Percentiles rank a stretch among this genome's conserved stretches.
These are phyloP conservation scores for Eupithecia subfuscata DNA, from an alignment of 2,888 invertebrate genomes.

Conservation along the genomic window DNA sequence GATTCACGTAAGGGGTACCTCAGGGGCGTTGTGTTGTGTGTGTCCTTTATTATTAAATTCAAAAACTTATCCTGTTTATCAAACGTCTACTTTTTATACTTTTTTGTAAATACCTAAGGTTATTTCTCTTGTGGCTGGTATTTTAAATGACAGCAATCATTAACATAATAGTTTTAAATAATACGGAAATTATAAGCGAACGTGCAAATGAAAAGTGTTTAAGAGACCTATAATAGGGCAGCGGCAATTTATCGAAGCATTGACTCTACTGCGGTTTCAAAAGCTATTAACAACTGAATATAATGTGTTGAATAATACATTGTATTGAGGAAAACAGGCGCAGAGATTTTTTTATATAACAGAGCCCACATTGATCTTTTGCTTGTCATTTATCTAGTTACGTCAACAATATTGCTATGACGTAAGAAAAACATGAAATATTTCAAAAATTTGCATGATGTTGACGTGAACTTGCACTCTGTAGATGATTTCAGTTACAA, in stretches of 20 bases:
- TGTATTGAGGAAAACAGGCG: background rate
- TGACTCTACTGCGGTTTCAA: slow-evolving; percentile 10
- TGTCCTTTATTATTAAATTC: slow-evolving; percentile 19
- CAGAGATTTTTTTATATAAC: background rate
- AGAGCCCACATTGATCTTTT: background rate
- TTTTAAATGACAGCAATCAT: slow-evolving; percentile 1
- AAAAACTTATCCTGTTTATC: slow-evolving; percentile 11
- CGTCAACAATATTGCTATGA: background rate
- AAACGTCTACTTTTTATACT: background rate
- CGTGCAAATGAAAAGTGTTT: slow-evolving; percentile 16
- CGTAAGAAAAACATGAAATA: background rate
- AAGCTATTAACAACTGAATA: slow-evolving; percentile 14
- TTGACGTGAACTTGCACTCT: background rate
- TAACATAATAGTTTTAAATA: slow-evolving; percentile 9
- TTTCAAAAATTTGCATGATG: background rate
- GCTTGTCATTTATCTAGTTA: background rate
- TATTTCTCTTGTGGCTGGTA: background rate
- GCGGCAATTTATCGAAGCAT: slow-evolving; percentile 11
- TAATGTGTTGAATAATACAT: background rate
- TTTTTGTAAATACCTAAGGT: background rate
- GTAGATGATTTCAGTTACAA: background rate
- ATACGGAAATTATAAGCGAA: slow-evolving; percentile 10
- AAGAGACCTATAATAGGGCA: slow-evolving; percentile 8
- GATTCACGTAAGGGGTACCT: slow-evolving; percentile 21
- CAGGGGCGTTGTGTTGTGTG: slow-evolving; percentile 22